Base-by-base conservation (phyloP, 2,113 vertebrate species). In the Poecile atricapillus region DNA sequence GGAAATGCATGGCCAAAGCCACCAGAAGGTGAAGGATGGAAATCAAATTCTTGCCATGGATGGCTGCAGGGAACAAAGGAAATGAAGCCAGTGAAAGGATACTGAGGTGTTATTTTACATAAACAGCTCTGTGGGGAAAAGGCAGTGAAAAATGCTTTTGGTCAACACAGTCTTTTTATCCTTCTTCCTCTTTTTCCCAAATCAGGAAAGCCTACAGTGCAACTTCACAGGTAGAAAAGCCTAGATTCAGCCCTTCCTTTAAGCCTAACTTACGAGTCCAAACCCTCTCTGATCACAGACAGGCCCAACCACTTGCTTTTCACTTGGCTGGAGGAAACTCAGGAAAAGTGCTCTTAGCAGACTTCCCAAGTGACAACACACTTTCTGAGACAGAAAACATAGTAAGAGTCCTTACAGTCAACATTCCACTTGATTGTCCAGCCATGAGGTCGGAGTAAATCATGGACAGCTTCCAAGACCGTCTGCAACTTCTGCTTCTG, bases 401-500 rank as follows among this genome's bases (percentile, higher is more conserved):
- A 46, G 13, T 1, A 53, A 65, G 27, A 50, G 52, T 16, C 35
- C 99, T 99, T 97, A 99, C 99, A 98, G 96, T 99, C 99, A 47
- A 99, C 98, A 2, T 96, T 99, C 99, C 99, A 99, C 76, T 98
- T 98, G 56, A 98, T 98, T 5, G 97, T 97, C 99, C 99, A 99
- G 94, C 99, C 98, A 0, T 99, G 99, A 58, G 99, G 99, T 62
- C 98, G 97, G 49, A 99, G 98, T 62, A 99, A 85, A 23, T 98
- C 98, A 1, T 99, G 99, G 44, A 99, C 98, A 3, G 99, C 98
- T 79, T 99, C 99, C 96, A 99, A 95, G 22, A 99, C 99, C 0
- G 99, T 99, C 97, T 99, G 99, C 70, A 99, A 96, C 97, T 99
- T 99, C 95, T 99, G 99, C 53, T 99, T 99, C 97, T 99, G 99